A percentile compares a stretch with the other conserved stretches of the same genome.
These are phyloP conservation scores for Bruchidius siliquastri DNA, from an alignment of 2,888 invertebrate species.

Conservation along the genomic window DNA sequence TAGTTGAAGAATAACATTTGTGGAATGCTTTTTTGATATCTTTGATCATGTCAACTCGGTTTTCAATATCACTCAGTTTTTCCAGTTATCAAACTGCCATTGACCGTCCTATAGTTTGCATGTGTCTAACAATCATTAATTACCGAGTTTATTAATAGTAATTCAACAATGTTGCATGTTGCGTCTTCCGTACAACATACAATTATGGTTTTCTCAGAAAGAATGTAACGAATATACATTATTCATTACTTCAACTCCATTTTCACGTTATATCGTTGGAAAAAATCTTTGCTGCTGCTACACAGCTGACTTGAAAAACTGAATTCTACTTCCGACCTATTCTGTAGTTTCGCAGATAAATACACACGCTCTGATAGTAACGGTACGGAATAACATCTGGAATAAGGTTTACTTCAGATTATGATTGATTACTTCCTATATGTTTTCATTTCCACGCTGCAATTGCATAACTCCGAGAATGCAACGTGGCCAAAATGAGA, in stretches of 20 bases:
- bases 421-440: neutral
- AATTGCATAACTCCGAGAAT: neutral
- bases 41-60: no score
- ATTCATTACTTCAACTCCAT: neutral
- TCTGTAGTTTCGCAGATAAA: neutral
- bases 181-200: neutral
- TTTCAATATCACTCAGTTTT: no score
- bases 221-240: neutral
- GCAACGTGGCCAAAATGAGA: neutral
- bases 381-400: neutral
- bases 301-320: neutral
- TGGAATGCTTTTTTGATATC: no score
- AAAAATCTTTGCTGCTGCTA: neutral
- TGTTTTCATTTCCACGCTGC: neutral
- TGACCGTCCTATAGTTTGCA: neutral
- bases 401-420: neutral
- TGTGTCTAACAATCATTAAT: neutral
- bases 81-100: neutral
- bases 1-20: no score
- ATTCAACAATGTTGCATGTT: neutral
- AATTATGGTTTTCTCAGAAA: neutral
- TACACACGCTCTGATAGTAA: neutral
- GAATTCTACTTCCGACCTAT: neutral
- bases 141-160: neutral
- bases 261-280: neutral